Base-by-base conservation (phyloP, 2,888 invertebrate species). In the Drosophila conformis region DNA sequence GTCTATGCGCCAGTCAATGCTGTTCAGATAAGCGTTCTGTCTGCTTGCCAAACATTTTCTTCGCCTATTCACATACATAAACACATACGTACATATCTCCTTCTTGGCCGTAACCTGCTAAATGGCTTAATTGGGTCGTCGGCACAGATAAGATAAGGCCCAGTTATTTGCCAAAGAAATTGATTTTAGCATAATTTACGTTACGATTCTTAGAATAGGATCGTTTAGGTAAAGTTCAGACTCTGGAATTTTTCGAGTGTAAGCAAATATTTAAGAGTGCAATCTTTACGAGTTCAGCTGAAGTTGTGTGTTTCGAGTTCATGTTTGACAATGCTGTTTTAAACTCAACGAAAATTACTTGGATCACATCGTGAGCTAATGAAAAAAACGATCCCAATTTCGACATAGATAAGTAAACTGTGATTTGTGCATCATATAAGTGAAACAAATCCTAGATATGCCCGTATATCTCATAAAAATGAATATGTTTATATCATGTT, bases 1-100 rank as follows among this genome's bases (percentile, higher is more conserved):
- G 83, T 90, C 81, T 78, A 63, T 67, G 60, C 71, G 71, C 82
- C 69, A 87, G 69, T 67, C 75, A 57, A 54, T 58, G 61, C 29
- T 46, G 51, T 60, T 64, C 53, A 49, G 66, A 64, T 68, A 51
- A 53, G 46, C 11, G 69, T 56, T 61, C 64, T 25, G 48, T n/a
- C 62, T 51, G 62, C 38, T 51, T 62, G 73, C 13, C 54, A 33
- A 79, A 75, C 61, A 58, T 36, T 58, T 58, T 64, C 38, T 31
- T 29, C 27, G 33, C 33, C 15, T 25, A 15, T 27, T 51, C 15
- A 40, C 18, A 8, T 56, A 27, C 10, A 13, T 48, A 27, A 31
- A 35, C 40, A 35, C 25, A 54, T 13, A 49, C 21, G 27, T 4
- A 46, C 7, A 18, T 13, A 2, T 4, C 33, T 21, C 31, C 33